Conservation (phyloP, 2,888 invertebrate species). For the Andrena dorsata region DNA sequence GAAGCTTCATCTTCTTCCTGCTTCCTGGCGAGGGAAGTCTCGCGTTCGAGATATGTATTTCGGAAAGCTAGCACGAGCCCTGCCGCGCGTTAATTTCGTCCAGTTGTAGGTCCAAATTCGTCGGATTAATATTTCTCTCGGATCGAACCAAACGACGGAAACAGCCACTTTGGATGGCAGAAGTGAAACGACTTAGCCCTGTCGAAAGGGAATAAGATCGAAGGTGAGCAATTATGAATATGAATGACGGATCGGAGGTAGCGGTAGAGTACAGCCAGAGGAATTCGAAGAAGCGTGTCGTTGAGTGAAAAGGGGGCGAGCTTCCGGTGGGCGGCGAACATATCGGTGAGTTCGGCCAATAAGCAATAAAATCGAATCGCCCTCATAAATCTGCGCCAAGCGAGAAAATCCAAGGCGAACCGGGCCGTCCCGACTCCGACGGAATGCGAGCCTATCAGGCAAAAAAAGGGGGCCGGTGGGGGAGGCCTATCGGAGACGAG, state of each 20-base stretch:
- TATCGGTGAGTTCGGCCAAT: constrained; percentile 65
- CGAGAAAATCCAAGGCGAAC: constrained; percentile 56
- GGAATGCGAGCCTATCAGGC: constrained; percentile 43
- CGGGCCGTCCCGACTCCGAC: constrained; percentile 19
- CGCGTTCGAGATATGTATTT: background rate
- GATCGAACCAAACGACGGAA: too few relatives aligned
- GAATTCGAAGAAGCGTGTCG: constrained; percentile 24
- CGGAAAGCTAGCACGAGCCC: too few relatives aligned
- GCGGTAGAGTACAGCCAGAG: background rate
- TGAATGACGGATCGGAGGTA: background rate
- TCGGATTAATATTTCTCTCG: too few relatives aligned
- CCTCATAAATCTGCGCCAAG: constrained; percentile 69
- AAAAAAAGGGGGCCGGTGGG: constrained; percentile 5
- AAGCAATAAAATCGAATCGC: constrained; percentile 76
- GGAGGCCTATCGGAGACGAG: constrained; percentile 10
- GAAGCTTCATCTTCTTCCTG: constrained; percentile 1
- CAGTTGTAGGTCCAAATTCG: background rate
- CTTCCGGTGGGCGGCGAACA: constrained; percentile 14
- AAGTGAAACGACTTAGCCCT: too few relatives aligned
- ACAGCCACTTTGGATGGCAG: too few relatives aligned
- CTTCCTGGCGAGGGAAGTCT: background rate
- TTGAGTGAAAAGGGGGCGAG: background rate
- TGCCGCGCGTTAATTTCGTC: background rate
- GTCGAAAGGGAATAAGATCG: background rate
- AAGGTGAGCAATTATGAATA: background rate